phyloP scores from a whole-genome alignment of 2,888 invertebrate species.

The Spodoptera exigua region DNA sequence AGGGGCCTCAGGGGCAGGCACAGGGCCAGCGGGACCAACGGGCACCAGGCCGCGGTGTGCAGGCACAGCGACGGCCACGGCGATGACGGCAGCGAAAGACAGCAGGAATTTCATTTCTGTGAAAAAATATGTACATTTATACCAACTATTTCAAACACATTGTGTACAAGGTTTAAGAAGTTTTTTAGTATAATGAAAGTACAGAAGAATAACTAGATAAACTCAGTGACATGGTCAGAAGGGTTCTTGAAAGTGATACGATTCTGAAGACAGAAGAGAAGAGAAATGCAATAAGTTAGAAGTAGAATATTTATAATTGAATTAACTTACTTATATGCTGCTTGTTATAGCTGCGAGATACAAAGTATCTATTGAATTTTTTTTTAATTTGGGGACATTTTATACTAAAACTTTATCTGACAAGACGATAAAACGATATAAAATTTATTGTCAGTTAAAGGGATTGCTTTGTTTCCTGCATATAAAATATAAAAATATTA shows the following conservation, averaged over 20 bases:
- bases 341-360: conserved; percentile 56
- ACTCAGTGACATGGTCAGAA: too few species aligned
- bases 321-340: conserved; percentile 48
- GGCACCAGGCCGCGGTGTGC: conserved; percentile 41
- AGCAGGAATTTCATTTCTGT: conserved; percentile 49
- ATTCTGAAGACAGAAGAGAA: too few species aligned
- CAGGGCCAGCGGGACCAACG: conserved; percentile 40
- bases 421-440: conserved; percentile 6
- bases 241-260: too few species aligned
- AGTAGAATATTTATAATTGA: background rate
- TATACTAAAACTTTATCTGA: conserved; percentile 50
- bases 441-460: background rate
- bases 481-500: too few species aligned
- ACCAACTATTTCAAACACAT: too few species aligned
- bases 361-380: conserved; percentile 48
- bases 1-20: conserved; percentile 25
- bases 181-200: too few species aligned
- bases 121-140: background rate
- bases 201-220: too few species aligned
- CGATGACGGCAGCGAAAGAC: conserved; percentile 50
- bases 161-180: too few species aligned
- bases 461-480: too few species aligned
- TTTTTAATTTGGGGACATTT: conserved; percentile 18
- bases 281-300: too few species aligned
- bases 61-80: conserved; percentile 52